A percentile compares a stretch with the other conserved stretches of the same genome.
phyloP scores from a whole-genome alignment of 2,113 vertebrate genomes.

The Oryctolagus cuniculus region mOryCun1.1 NC_091435.1:165044001-165044500 shows the following conservation, averaged over 20 bases:
- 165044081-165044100: conserved; percentile 75
- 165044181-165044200: conserved; percentile 66
- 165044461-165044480: conserved; percentile 56
- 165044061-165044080: conserved; percentile 63
- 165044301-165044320: conserved; percentile 27
- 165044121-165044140: conserved; percentile 64
- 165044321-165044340: conserved; percentile 46
- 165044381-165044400: not conserved
- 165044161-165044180: conserved; percentile 49
- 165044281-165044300: conserved; percentile 44
- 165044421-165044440: conserved; percentile 52
- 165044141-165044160: conserved; percentile 65
- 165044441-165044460: conserved; percentile 38
- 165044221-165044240: conserved; percentile 56
- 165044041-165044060: conserved; percentile 72
- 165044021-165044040: not conserved
- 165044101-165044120: conserved; percentile 64
- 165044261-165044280: conserved; percentile 71
- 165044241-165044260: conserved; percentile 34
- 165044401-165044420: not conserved
- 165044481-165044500: conserved; percentile 36
- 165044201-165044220: conserved; percentile 66
- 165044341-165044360: conserved; percentile 57
- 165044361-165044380: conserved; percentile 1
- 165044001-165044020: not conserved